Conservation (phyloP, 2,888 invertebrate species). For the Pristionchus mayeri region DNA sequence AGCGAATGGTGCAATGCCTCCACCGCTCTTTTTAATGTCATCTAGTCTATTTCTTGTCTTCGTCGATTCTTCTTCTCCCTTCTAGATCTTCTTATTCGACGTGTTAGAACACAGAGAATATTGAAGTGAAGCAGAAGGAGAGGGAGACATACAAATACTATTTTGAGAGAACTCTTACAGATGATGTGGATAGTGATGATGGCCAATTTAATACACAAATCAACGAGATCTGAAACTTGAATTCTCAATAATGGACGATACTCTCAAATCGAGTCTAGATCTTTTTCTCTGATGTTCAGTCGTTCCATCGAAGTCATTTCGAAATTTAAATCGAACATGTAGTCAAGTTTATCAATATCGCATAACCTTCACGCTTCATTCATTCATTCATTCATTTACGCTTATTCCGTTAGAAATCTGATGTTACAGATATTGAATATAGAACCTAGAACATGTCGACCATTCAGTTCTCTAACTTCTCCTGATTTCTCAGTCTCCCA, state of each 20-base stretch:
- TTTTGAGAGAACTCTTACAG: neutral
- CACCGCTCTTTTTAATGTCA: neutral
- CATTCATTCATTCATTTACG: too few species aligned
- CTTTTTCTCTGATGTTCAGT: neutral
- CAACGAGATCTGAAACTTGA: too few species aligned
- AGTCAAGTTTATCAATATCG: neutral
- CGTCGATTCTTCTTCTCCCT: neutral
- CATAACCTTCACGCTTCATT: neutral
- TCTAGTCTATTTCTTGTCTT: neutral
- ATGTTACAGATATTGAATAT: neutral
- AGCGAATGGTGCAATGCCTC: too few species aligned
- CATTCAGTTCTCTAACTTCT: neutral
- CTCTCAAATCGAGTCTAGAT: neutral
- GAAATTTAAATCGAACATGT: neutral
- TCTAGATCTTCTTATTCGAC: neutral
- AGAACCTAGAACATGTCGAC: neutral
- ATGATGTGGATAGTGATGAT: neutral
- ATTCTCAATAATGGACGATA: too few species aligned
- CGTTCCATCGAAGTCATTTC: neutral
- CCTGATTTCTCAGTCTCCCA: neutral
- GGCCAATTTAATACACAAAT: too few species aligned
- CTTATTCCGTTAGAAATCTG: neutral
- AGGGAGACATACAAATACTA: neutral
- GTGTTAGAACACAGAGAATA: neutral
- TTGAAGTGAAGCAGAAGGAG: neutral